These are phyloP conservation scores for Paraplagusia blochii DNA, from an alignment of 2,113 vertebrate genomes.

Conservation along the genomic window DNA sequence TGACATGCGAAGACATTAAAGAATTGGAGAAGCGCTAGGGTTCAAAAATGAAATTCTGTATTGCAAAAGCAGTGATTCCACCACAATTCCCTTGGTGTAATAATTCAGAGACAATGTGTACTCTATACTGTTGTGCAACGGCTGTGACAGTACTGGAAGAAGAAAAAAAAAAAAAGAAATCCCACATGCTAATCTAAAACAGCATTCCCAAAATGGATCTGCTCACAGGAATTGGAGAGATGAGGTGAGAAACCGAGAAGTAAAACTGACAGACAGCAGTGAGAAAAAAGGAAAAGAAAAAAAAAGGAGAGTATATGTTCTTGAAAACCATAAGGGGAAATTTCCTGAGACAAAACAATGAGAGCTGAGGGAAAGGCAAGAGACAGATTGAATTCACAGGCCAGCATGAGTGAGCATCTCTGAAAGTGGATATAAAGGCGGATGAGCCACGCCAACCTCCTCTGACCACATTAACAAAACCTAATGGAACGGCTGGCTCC, in stretches of 20 bases:
- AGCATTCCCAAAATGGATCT: constrained; percentile 7
- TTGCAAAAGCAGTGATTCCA: constrained; percentile 38
- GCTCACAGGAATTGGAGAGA: neutral
- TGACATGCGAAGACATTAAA: neutral
- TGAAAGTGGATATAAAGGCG: constrained; percentile 71
- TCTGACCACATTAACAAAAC: constrained; percentile 76
- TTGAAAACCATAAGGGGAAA: constrained; percentile 19
- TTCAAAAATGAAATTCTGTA: constrained; percentile 26
- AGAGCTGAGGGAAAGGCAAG: constrained; percentile 8
- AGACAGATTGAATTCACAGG: constrained; percentile 26
- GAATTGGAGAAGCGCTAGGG: neutral
- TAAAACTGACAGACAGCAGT: neutral
- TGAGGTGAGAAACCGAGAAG: neutral
- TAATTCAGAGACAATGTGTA: constrained; percentile 40
- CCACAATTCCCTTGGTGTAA: constrained; percentile 6
- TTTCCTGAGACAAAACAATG: constrained; percentile 8
- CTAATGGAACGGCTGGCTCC: constrained; percentile 79
- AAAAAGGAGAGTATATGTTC: neutral
- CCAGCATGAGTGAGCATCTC: constrained; percentile 58
- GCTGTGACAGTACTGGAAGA: constrained; percentile 16
- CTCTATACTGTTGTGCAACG: constrained; percentile 38
- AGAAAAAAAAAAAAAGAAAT: neutral
- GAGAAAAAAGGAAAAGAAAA: neutral
- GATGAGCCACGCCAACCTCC: constrained; percentile 67
- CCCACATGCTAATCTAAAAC: constrained; percentile 33